Conservation (phyloP, 2,888 invertebrate genomes). For the Steinernema hermaphroditum region DNA sequence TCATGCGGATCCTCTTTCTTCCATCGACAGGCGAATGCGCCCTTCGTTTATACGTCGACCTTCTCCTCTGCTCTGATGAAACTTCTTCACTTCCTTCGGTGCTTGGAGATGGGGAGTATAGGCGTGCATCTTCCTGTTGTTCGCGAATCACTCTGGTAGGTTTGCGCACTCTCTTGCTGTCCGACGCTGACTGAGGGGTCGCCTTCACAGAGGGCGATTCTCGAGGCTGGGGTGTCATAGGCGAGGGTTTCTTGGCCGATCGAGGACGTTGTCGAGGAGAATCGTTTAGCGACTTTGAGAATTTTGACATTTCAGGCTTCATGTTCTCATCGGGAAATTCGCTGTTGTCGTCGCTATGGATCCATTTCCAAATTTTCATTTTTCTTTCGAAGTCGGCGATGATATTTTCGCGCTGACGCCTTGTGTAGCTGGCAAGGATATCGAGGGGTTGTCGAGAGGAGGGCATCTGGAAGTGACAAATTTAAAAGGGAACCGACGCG, state of each 20-base stretch:
- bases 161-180: not conserved
- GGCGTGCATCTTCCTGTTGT: not conserved
- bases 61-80: not conserved
- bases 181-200: not conserved
- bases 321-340: conserved; percentile 17
- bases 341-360: conserved; percentile 8
- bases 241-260: not conserved
- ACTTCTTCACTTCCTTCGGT: not conserved
- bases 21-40: conserved; percentile 1
- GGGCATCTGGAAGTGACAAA: not conserved
- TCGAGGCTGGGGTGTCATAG: not conserved
- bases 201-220: not conserved
- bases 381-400: conserved; percentile 12
- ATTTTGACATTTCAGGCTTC: not conserved
- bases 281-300: not conserved
- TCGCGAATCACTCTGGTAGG: conserved; percentile 1
- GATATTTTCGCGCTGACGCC: not conserved
- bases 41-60: not conserved
- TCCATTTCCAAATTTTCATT: conserved; percentile 11
- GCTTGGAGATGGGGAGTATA: not conserved
- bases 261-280: not conserved
- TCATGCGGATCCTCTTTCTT: conserved; percentile 12
- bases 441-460: conserved; percentile 3
- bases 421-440: not conserved
- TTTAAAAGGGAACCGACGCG: not conserved